Evolutionary conservation across 2,888 invertebrate genomes (phyloP), one percentile per base, ranked within the genome.

Genomic region (Nemotelus pantherinus): DNA sequence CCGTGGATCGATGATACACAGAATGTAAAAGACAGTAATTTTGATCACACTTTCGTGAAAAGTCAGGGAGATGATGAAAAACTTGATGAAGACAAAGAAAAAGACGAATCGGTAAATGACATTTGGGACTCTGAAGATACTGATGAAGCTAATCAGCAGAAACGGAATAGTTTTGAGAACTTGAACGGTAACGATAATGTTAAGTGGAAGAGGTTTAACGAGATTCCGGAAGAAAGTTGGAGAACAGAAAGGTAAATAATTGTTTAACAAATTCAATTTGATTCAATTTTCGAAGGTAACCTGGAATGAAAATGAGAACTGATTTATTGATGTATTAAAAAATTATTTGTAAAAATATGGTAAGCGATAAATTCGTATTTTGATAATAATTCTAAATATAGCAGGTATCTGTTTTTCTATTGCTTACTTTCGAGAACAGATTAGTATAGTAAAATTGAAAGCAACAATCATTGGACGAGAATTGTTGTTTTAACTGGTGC

Each of bases 81-180:
- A 60, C 63, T 39, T 7, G 78, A 76, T 78, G 77, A 74, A 47
- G 79, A 76, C 9, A 25, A 4, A 44, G 82, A 84, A 44, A 85
- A 85, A 47, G 85, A 86, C 55, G 87, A 89, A 50, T 85, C 84
- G 10, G 88, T 88, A 76, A 83, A 88, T 7, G 88, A 89, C 53
- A 88, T 89, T 82, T 90, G 90, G 90, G 88, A 80, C 25, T 78
- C 82, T 1, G 85, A 85, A 76, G 83, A 84, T 25, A 83, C 84
- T 70, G 84, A 84, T 44, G 80, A 82, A 44, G 83, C 82, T 75
- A 82, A 81, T 77, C 76, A 82, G 64, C 72, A 78, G 4, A 81
- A 63, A 76, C 65, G 77, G n/a, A 77, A 78, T 64, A 55, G 79
- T 9, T 58, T 50, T 60, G 63, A 65, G 63, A 50, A 76, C 43